A percentile compares a stretch with the other conserved stretches of the same genome.
Conservation (phyloP, 2,113 vertebrate genomes). For the Tupaia tana region DNA sequence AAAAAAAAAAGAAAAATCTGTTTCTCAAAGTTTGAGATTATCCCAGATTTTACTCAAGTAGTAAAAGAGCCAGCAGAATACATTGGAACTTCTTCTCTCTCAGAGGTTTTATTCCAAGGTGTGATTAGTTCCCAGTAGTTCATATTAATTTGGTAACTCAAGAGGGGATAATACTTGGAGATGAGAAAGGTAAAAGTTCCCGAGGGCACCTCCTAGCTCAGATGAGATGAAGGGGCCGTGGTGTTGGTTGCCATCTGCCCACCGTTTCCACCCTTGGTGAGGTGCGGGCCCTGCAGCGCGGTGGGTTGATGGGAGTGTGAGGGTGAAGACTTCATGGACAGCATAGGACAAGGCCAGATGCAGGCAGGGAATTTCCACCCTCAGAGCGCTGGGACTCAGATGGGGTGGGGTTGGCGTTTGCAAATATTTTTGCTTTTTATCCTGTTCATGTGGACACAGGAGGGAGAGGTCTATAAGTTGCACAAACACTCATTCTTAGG, state of each 20-base stretch:
- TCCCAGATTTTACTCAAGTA: slow-evolving; percentile 1
- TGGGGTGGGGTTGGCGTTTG: slow-evolving; percentile 51
- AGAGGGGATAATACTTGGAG: not conserved
- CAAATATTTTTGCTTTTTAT: slow-evolving; percentile 32
- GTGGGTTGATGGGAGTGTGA: not conserved
- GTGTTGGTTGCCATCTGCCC: not conserved
- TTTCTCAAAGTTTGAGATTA: not conserved
- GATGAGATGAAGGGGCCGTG: not conserved
- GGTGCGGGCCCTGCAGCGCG: accelerated
- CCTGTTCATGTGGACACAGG: slow-evolving; percentile 35
- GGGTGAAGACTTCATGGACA: not conserved
- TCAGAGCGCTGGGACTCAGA: not conserved
- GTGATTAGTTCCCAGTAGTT: slow-evolving; percentile 11
- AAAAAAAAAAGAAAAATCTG: not conserved
- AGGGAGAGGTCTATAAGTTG: slow-evolving; percentile 45
- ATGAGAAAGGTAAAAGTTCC: not conserved
- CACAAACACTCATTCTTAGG: not conserved
- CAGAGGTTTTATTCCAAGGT: slow-evolving; percentile 45
- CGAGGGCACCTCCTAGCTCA: not conserved
- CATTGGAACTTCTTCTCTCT: slow-evolving; percentile 11
- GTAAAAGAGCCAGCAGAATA: slow-evolving; percentile 14
- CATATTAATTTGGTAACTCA: slow-evolving; percentile 1
- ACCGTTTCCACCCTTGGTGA: not conserved
- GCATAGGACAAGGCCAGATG: not conserved
- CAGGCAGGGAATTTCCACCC: not conserved